Evolutionary conservation across 2,888 invertebrate genomes (phyloP).

Genomic region (Dryadula phaetusa): DNA sequence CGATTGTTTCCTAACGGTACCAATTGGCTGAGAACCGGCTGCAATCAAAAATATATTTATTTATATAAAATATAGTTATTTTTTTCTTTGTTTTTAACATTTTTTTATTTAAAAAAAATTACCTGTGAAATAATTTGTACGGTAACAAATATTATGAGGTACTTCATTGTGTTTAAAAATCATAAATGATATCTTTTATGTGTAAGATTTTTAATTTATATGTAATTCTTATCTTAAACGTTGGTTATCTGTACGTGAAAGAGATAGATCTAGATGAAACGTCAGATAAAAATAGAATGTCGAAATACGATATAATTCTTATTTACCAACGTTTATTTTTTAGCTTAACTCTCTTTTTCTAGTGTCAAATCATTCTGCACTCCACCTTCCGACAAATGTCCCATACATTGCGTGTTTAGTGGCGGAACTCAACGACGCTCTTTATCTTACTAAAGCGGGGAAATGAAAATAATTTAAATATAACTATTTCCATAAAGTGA

Average conservation of each 20-base stretch:
- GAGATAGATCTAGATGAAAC: slow-evolving; percentile 10
- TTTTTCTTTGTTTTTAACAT: no score
- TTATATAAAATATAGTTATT: no score
- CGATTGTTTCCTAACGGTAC: slow-evolving; percentile 39
- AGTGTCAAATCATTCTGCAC: no score
- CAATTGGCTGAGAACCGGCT: slow-evolving; percentile 52
- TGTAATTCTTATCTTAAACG: slow-evolving; percentile 16
- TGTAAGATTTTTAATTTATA: neutral
- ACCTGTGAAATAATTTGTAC: slow-evolving; percentile 6
- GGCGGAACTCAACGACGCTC: no score
- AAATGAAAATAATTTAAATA: no score
- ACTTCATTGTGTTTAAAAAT: slow-evolving; percentile 6
- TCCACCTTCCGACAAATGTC: no score
- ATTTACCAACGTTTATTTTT: no score
- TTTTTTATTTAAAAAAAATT: neutral
- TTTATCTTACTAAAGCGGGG: no score
- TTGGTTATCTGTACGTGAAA: slow-evolving; percentile 11
- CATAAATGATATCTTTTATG: neutral
- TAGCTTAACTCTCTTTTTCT: no score
- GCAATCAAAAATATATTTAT: slow-evolving; percentile 41
- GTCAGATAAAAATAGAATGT: slow-evolving; percentile 7
- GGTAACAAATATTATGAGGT: slow-evolving; percentile 3
- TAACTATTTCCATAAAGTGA: no score
- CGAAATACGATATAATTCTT: no score
- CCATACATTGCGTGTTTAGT: no score